phyloP scores from a whole-genome alignment of 2,113 vertebrate species.

The Hypocryptadius cinnamomeus region DNA sequence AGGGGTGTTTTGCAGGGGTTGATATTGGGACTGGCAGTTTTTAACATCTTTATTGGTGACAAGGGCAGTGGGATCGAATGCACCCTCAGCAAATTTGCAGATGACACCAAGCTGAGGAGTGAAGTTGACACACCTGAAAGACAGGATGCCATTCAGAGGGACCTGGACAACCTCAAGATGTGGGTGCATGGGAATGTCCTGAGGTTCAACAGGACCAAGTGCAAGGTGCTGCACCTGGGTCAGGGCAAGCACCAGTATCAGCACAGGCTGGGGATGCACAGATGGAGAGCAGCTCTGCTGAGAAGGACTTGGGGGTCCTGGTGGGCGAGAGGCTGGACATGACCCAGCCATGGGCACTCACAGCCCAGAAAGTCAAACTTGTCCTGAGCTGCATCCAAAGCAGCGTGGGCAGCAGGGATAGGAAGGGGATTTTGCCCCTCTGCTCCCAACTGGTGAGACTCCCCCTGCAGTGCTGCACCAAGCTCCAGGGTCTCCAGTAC shows the following conservation, averaged over 20 bases:
- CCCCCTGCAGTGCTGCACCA: accelerated
- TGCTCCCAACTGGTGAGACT: accelerated
- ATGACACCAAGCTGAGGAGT: not conserved
- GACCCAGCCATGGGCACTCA: not conserved
- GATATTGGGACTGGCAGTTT: not conserved
- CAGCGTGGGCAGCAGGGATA: accelerated
- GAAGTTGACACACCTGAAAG: not conserved
- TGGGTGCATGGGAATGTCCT: accelerated
- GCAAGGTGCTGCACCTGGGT: not conserved
- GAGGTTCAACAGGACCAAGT: not conserved
- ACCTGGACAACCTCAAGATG: accelerated
- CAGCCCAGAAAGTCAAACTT: not conserved
- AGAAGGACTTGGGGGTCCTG: not conserved
- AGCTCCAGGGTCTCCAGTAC: not conserved
- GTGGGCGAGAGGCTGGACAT: not conserved
- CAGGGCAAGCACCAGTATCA: accelerated
- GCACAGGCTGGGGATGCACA: not conserved
- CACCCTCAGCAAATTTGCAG: not conserved
- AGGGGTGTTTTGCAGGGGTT: not conserved
- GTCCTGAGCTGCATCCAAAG: not conserved
- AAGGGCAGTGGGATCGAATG: accelerated
- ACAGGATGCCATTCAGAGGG: not conserved
- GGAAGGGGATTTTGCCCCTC: not conserved
- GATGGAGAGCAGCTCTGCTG: not conserved
- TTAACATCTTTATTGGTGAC: accelerated